A percentile compares a stretch with the other conserved stretches of the same genome.
These are phyloP conservation scores for Gymnorhina tibicen DNA, from an alignment of 2,113 vertebrate genomes.

Conservation along the genomic window DNA sequence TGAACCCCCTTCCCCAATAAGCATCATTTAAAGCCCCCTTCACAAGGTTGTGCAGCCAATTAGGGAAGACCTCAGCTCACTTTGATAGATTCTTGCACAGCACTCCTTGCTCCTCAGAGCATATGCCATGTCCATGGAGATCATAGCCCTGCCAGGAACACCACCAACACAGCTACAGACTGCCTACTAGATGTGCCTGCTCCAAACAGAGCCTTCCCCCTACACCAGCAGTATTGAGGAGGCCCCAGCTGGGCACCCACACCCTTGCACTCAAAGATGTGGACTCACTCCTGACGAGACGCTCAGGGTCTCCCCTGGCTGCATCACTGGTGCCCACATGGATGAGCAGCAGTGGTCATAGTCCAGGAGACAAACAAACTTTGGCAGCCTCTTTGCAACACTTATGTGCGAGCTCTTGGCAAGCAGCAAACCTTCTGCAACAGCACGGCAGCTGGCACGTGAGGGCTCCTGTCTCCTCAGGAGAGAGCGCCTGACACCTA, in stretches of 20 bases:
- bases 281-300: neutral
- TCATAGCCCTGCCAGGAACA: neutral
- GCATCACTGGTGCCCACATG: neutral
- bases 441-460: neutral
- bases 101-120: neutral
- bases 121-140: neutral
- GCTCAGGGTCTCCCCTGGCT: neutral
- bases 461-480: neutral
- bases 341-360: neutral
- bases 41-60: neutral
- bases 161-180: neutral
- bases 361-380: neutral
- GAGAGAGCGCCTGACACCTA: neutral
- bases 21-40: neutral
- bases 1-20: neutral
- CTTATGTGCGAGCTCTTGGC: rapidly evolving
- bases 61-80: neutral
- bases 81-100: neutral
- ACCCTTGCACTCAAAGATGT: neutral
- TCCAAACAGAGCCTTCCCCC: neutral
- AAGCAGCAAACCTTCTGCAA: neutral
- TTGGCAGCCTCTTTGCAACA: neutral
- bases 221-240: neutral
- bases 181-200: neutral
- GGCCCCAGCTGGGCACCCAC: neutral